These are phyloP conservation scores for Patella pellucida DNA, from an alignment of 2,888 invertebrate genomes.

Conservation along the genomic window DNA sequence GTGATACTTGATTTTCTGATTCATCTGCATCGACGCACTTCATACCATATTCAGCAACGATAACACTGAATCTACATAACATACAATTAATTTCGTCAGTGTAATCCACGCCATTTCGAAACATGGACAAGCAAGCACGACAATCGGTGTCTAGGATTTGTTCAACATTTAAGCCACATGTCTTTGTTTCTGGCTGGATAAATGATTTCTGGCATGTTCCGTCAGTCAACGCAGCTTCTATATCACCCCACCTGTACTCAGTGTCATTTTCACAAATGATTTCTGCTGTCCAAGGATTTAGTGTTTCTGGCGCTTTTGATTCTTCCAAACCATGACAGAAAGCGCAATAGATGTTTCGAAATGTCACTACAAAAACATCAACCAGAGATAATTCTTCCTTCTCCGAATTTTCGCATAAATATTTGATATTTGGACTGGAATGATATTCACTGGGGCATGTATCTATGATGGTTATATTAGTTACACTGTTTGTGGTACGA, in stretches of 20 bases:
- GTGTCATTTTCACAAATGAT: no score
- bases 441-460: no score
- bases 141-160: neutral
- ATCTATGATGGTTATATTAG: no score
- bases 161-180: neutral
- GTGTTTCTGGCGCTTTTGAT: neutral
- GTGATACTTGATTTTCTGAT: neutral
- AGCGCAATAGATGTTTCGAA: slow-evolving; percentile 30
- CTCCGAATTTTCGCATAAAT: no score
- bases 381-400: no score
- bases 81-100: no score
- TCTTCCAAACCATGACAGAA: slow-evolving; percentile 22
- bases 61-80: no score
- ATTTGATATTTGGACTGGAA: no score
- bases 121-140: neutral
- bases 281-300: neutral
- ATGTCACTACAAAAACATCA: neutral
- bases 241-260: neutral
- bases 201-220: neutral
- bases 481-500: no score
- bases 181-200: neutral
- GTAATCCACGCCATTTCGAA: neutral
- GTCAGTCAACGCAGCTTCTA: neutral
- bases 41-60: no score
- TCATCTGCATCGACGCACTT: neutral